phyloP scores from a whole-genome alignment of 2,888 invertebrate species.

The Petrophora chlorosata region DNA sequence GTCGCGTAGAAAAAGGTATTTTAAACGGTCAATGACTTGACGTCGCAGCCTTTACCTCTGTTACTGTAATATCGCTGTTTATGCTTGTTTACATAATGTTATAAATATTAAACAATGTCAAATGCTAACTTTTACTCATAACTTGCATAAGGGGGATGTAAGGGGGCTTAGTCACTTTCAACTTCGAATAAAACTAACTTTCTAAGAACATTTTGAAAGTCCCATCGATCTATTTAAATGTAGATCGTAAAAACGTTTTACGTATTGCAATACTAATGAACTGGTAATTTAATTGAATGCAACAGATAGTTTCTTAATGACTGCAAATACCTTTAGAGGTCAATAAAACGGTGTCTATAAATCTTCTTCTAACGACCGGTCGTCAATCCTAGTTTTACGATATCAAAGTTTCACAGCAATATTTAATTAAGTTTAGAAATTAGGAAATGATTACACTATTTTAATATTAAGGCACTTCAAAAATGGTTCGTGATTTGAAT shows the following conservation, averaged over 20 bases:
- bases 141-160: neutral
- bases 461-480: too few species aligned
- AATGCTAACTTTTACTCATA: conserved; percentile 19
- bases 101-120: conserved; percentile 21
- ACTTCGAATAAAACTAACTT: neutral
- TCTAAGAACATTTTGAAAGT: too few species aligned
- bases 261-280: neutral
- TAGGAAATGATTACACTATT: too few species aligned
- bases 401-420: neutral
- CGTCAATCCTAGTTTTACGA: neutral
- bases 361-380: conserved; percentile 7
- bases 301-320: neutral
- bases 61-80: conserved; percentile 24
- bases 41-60: conserved; percentile 18
- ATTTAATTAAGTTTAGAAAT: too few species aligned
- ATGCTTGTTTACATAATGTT: conserved; percentile 31
- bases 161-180: neutral
- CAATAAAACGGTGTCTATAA: conserved; percentile 4
- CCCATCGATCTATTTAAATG: neutral
- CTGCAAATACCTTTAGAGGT: neutral
- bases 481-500: too few species aligned
- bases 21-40: conserved; percentile 50
- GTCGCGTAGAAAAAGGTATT: conserved; percentile 45
- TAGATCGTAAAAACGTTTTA: neutral
- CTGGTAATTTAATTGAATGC: conserved; percentile 3